phyloP scores from a whole-genome alignment of 2,888 invertebrate genomes.

The Amorpha juglandis region DNA sequence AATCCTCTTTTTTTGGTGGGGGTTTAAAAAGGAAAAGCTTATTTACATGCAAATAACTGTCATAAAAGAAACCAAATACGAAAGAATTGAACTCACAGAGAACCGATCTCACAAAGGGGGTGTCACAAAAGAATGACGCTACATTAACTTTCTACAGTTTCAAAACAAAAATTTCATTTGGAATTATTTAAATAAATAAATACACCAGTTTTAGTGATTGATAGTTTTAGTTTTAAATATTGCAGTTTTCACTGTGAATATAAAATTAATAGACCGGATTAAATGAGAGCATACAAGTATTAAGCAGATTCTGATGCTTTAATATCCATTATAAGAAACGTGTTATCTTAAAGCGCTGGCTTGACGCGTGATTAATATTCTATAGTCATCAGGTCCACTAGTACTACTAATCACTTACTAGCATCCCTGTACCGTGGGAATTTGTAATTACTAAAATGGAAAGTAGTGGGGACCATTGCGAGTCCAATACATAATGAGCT shows the following conservation, averaged over 20 bases:
- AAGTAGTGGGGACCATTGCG: too few species aligned
- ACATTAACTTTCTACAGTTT: constrained; percentile 29
- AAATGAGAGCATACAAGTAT: constrained; percentile 5
- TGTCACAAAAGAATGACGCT: constrained; percentile 27
- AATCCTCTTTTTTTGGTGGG: too few species aligned
- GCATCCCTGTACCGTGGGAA: too few species aligned
- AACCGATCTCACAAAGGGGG: constrained; percentile 9
- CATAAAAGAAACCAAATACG: neutral
- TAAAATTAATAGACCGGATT: constrained; percentile 4
- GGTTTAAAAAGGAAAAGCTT: neutral
- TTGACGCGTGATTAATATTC: too few species aligned
- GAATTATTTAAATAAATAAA: neutral
- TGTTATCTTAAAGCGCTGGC: too few species aligned
- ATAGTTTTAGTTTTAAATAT: too few species aligned
- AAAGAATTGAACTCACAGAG: constrained; percentile 1
- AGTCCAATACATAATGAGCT: too few species aligned
- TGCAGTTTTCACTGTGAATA: constrained; percentile 25
- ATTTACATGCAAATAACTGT: constrained; percentile 4
- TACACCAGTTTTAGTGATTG: too few species aligned
- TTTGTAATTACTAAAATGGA: too few species aligned
- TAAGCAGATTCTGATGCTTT: neutral
- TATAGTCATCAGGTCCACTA: too few species aligned
- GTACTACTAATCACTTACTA: too few species aligned
- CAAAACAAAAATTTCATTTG: constrained; percentile 25
- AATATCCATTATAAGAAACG: too few species aligned